These are phyloP conservation scores for Lasiurus borealis DNA, from an alignment of 2,113 vertebrate species.

Conservation along the genomic window DNA sequence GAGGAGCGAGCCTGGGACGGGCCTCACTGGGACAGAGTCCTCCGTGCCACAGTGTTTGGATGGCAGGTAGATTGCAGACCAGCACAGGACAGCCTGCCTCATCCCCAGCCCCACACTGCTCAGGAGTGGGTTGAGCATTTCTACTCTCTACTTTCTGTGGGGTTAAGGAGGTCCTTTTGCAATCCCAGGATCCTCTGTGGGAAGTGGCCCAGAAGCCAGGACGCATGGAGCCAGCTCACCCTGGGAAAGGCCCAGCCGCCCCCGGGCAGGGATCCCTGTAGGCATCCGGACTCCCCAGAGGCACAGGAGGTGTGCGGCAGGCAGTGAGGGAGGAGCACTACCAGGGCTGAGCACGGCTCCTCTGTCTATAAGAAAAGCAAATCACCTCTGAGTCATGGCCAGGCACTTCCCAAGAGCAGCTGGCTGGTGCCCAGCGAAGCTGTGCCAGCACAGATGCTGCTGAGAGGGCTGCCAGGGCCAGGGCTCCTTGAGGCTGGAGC, in stretches of 20 bases:
- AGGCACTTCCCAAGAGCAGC: constrained; percentile 58
- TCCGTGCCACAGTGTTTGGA: neutral
- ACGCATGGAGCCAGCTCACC: neutral
- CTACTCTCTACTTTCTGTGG: neutral
- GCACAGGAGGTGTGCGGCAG: neutral
- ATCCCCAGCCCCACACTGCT: neutral
- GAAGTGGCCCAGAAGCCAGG: neutral
- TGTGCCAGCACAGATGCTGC: neutral
- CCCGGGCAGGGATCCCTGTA: neutral
- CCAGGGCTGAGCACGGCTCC: constrained; percentile 40
- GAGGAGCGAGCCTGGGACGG: neutral
- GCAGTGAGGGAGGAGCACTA: neutral
- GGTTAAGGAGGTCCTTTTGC: neutral
- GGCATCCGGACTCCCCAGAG: neutral
- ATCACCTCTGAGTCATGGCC: constrained; percentile 58
- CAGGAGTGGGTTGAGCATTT: no score
- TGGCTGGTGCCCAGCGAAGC: constrained; percentile 60
- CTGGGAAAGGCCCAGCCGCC: neutral
- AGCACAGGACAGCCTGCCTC: neutral
- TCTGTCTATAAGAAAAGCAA: constrained; percentile 51
- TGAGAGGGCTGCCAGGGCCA: constrained; percentile 20
- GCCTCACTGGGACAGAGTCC: neutral
- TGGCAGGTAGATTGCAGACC: neutral
- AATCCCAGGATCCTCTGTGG: neutral
- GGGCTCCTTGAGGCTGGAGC: constrained; percentile 68